These are phyloP conservation scores for Solen grandis DNA, from an alignment of 1,140 invertebrate species.

Conservation along the genomic window DNA sequence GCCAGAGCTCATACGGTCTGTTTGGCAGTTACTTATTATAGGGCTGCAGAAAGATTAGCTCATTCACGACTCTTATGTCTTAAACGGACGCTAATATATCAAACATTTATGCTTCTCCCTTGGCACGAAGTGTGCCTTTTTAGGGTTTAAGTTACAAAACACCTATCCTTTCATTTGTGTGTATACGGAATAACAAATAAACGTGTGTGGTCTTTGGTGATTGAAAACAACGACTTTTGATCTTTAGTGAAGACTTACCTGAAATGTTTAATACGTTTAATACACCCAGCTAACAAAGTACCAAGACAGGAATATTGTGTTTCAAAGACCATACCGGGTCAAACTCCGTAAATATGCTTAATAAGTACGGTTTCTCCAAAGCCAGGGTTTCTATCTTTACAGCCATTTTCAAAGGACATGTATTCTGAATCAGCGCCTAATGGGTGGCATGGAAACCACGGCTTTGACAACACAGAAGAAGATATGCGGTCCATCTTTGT, in stretches of 20 bases:
- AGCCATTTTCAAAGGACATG: not conserved
- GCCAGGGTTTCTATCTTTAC: not conserved
- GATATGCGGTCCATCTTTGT: conserved; percentile 61
- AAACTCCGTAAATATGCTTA: not conserved
- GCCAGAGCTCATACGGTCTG: no score
- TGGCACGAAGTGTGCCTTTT: no score
- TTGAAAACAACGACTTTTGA: no score
- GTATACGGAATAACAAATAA: no score
- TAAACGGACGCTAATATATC: no score
- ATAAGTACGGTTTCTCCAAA: not conserved
- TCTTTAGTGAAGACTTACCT: not conserved
- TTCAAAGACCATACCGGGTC: not conserved
- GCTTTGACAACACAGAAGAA: conserved; percentile 54
- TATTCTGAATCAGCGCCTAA: not conserved
- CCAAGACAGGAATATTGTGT: not conserved
- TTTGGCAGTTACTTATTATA: no score
- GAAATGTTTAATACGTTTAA: not conserved
- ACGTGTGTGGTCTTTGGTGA: no score
- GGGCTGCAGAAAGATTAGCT: no score
- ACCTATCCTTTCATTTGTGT: no score
- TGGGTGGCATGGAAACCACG: conserved; percentile 49
- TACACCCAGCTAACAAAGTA: not conserved
- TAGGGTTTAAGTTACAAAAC: no score
- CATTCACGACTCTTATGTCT: no score
- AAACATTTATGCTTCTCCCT: no score